phyloP scores from a whole-genome alignment of 1,140 invertebrate species.

The Zaprionus taronus region DNA sequence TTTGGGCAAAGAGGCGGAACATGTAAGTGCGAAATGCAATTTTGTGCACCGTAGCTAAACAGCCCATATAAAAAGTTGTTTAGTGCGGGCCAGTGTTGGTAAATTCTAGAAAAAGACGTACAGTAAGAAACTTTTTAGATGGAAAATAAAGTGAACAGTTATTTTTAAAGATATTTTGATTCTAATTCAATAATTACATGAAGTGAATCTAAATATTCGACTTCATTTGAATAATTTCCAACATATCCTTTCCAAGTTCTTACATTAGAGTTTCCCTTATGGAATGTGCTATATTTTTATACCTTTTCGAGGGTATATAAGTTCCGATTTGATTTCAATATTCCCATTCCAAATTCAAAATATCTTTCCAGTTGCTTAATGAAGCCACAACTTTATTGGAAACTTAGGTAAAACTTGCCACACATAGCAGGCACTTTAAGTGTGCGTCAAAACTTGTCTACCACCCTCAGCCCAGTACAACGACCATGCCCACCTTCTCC shows the following conservation, averaged over 20 bases:
- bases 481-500: neutral
- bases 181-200: neutral
- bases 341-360: neutral
- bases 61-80: neutral
- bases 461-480: neutral
- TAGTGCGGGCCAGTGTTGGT: neutral
- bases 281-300: neutral
- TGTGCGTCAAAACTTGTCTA: constrained; percentile 3
- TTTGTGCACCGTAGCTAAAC: neutral
- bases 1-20: constrained; percentile 29
- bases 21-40: constrained; percentile 10
- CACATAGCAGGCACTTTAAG: constrained; percentile 34
- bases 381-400: constrained; percentile 10
- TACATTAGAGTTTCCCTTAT: too few species aligned
- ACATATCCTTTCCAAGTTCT: too few species aligned
- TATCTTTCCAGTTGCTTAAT: neutral
- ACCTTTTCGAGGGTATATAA: too few species aligned
- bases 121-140: too few species aligned
- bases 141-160: too few species aligned
- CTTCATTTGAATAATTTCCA: too few species aligned
- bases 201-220: neutral
- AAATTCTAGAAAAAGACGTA: neutral
- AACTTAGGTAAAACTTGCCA: neutral
- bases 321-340: neutral
- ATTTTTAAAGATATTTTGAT: neutral